These are phyloP conservation scores for Talpa occidentalis DNA, from an alignment of 2,113 vertebrate genomes.

Conservation along the genomic window DNA sequence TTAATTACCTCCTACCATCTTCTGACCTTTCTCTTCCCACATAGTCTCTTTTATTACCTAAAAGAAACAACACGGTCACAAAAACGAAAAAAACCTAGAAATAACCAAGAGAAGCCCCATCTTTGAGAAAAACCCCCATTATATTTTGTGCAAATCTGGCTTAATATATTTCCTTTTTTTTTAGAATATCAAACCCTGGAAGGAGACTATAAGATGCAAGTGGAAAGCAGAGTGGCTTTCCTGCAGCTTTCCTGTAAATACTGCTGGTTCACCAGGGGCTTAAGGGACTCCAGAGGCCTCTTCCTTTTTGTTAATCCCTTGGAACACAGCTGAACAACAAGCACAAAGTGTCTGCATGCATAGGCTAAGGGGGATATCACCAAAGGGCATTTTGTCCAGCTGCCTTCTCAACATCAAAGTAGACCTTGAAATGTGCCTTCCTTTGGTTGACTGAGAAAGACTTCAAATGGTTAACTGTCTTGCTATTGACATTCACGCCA, in stretches of 20 bases:
- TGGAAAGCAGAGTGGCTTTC: neutral
- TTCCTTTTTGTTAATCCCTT: neutral
- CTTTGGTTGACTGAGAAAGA: slow-evolving; percentile 45
- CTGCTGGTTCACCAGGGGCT: neutral
- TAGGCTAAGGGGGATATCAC: slow-evolving; percentile 13
- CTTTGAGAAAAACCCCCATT: neutral
- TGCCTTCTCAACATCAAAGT: neutral
- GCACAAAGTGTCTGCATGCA: neutral
- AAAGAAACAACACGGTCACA: neutral
- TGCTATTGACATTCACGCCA: neutral
- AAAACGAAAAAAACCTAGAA: neutral
- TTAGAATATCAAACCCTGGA: neutral
- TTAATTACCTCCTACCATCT: slow-evolving; percentile 18
- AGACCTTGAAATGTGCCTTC: neutral
- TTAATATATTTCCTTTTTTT: neutral
- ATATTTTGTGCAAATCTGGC: neutral
- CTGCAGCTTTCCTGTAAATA: neutral
- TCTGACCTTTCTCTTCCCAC: neutral
- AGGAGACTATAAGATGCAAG: neutral
- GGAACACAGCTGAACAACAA: neutral
- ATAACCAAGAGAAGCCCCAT: neutral
- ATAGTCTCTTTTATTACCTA: neutral
- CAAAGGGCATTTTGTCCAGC: neutral
- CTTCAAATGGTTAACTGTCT: neutral
- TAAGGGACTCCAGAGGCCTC: neutral